Evolutionary conservation across 2,113 vertebrate genomes (phyloP).

Genomic region (Clarias gariepinus): DNA sequence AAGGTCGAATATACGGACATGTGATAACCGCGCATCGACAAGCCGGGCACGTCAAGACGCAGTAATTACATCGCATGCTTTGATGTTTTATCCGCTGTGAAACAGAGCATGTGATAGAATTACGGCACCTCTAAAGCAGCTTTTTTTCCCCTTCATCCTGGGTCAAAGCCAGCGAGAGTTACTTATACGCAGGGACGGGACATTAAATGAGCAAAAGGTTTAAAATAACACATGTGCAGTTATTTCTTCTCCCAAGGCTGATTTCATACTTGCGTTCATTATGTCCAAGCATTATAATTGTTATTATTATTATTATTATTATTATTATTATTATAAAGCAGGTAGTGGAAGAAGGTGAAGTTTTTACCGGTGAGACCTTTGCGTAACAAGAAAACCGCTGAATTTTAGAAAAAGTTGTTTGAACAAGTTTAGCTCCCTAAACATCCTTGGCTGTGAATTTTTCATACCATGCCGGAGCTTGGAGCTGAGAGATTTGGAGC

Average conservation of each 20-base stretch:
- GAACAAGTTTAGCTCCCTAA: conserved; percentile 17
- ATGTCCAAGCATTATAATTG: neutral
- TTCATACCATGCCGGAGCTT: conserved; percentile 18
- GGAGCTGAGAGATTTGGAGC: neutral
- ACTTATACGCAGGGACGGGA: neutral
- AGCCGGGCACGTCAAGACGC: neutral
- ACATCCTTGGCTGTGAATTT: conserved; percentile 31
- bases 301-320: neutral
- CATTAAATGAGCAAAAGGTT: conserved; percentile 15
- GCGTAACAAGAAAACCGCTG: neutral
- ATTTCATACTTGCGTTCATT: neutral
- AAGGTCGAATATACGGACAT: neutral
- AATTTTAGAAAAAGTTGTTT: neutral
- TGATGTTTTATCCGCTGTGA: conserved; percentile 45
- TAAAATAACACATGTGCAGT: neutral
- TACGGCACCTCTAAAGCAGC: neutral
- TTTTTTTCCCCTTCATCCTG: neutral
- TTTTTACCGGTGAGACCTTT: neutral
- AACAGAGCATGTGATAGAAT: conserved; percentile 36
- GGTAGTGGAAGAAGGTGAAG: neutral
- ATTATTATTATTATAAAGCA: neutral
- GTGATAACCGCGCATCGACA: neutral
- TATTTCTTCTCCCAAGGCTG: neutral
- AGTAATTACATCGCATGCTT: conserved; percentile 22
- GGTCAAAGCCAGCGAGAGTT: neutral